Percentiles rank a stretch among this genome's conserved stretches.
Evolutionary conservation across 2,888 invertebrate genomes (phyloP).

Genomic region (Lasioglossum villosulum): DNA sequence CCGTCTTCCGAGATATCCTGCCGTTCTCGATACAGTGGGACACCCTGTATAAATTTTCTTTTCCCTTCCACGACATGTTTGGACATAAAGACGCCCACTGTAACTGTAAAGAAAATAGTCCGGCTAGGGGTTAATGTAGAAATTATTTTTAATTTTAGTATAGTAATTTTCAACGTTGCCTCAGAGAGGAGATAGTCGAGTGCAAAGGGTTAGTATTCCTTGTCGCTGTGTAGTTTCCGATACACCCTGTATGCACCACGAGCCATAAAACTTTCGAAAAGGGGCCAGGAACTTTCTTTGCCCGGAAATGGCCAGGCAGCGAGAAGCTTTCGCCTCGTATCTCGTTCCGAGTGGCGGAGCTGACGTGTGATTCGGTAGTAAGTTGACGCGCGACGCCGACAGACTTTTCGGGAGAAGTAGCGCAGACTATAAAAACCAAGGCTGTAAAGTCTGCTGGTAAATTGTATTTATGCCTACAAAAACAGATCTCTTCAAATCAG

Average conservation of each 20-base stretch:
- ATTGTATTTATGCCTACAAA: neutral
- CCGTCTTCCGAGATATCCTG: too few relatives aligned
- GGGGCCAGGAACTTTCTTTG: slow-evolving; percentile 21
- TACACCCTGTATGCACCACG: neutral
- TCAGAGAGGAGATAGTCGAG: too few relatives aligned
- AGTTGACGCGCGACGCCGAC: neutral
- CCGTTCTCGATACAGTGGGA: too few relatives aligned
- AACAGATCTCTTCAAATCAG: neutral
- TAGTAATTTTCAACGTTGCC: too few relatives aligned
- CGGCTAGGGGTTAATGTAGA: too few relatives aligned
- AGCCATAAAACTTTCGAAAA: slow-evolving; percentile 22
- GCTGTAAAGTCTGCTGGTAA: neutral
- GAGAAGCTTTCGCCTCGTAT: slow-evolving; percentile 29
- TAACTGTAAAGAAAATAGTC: too few relatives aligned
- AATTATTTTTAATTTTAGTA: too few relatives aligned
- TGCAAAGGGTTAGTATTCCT: neutral
- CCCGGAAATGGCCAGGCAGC: slow-evolving; percentile 14
- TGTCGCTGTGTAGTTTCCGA: neutral
- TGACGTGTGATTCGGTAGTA: neutral
- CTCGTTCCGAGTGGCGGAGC: slow-evolving; percentile 9
- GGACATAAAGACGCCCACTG: too few relatives aligned
- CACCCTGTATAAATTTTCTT: too few relatives aligned
- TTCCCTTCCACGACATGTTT: too few relatives aligned
- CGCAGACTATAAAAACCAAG: neutral
- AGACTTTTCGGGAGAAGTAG: neutral